Evolutionary conservation across 1,140 invertebrate species (phyloP), one percentile per base, ranked within the genome.

Genomic region (Pissodes strobi): DNA sequence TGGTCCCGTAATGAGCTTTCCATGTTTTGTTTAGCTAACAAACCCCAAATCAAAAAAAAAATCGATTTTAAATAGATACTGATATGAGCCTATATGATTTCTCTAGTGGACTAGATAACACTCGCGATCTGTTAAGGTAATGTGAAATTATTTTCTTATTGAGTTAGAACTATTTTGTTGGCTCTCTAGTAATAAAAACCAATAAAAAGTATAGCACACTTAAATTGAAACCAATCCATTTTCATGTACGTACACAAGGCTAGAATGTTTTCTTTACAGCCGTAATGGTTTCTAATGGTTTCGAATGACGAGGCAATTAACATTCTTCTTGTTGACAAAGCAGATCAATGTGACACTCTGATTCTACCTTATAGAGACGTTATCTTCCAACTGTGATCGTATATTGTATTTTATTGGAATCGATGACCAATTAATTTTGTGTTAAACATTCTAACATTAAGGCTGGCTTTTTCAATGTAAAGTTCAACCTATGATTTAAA

Each of bases 141-240:
- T 39, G 58, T 61, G 58, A 61, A 61, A 61, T 51, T 41, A 48
- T 49, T 48, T 27, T 41, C 22, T 27, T 49, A 41, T 61, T 37
- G 19, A 45, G 43, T 48, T 49, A n/a, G 22, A 17, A 30, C 19
- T 49, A 30, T 59, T 59, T 48, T 37, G 22, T 49, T 13, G 15
- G 30, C 57, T 60, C 57, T 60, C 57, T 60, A 49, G 43, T 45
- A 48, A 60, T 60, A 60, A 60, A 60, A 34, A 49, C 27, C 2
- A 17, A 56, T 41, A 56, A 56, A 53, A 56, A 41, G 37, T 23
- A 10, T 39, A 8, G 34, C 19, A 18, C 52, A 56, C 52, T 56
- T 56, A 56, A 56, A 41, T 56, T 41, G 52, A 56, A 30, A 34
- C 49, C 49, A 52, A 48, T 48, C 19, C 19, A 39, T 30, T 58